These are phyloP conservation scores for Amblyraja radiata DNA, from an alignment of 2,797 vertebrate genomes.

Conservation along the genomic window DNA sequence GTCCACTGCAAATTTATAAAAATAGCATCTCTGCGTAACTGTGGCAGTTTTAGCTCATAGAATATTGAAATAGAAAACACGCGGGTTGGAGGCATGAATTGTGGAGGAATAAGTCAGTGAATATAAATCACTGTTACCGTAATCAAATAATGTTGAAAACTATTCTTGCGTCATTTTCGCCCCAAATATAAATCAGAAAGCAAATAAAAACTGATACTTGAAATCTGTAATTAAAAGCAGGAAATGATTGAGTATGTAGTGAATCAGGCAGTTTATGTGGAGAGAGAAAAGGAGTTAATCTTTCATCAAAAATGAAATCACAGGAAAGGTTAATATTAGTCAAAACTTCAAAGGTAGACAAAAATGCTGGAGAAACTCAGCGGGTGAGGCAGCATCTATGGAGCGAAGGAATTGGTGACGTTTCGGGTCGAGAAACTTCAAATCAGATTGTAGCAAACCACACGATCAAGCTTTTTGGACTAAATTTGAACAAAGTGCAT, in stretches of 20 bases:
- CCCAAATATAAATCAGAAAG: background rate
- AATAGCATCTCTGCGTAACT: background rate
- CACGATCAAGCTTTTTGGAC: background rate
- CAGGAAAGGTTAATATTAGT: background rate
- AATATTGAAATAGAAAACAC: background rate
- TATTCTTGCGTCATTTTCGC: background rate
- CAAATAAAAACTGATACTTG: no score
- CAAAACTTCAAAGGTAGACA: background rate
- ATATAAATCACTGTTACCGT: background rate
- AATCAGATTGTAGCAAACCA: background rate
- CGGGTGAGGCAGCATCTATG: no score
- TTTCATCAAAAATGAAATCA: background rate
- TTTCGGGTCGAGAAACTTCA: background rate
- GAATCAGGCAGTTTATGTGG: no score
- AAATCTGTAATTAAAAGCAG: no score
- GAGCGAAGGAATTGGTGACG: no score
- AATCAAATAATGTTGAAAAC: background rate
- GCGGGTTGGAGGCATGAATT: background rate
- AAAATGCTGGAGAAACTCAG: no score
- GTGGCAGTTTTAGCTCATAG: background rate
- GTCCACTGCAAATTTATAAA: background rate
- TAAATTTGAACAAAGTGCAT: background rate
- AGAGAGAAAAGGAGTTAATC: no score
- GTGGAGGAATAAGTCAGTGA: background rate
- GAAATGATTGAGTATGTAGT: no score